Evolutionary conservation across 2,888 invertebrate genomes (phyloP).

Genomic region (Macaria liturata): DNA sequence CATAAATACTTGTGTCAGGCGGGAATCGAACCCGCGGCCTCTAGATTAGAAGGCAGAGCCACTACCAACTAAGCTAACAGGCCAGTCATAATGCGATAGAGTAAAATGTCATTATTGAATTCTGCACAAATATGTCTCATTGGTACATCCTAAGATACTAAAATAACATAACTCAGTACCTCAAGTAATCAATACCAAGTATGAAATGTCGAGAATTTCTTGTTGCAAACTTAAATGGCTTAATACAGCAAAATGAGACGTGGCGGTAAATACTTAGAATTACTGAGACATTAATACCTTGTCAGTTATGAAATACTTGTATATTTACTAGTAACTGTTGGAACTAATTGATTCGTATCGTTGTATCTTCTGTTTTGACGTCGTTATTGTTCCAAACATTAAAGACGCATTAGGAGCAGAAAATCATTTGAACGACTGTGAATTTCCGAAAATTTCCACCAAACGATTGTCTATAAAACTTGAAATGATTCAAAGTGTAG

Average conservation of each 20-base stretch:
- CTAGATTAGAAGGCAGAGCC: too few species aligned
- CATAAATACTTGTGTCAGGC: too few species aligned
- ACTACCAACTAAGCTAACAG: too few species aligned
- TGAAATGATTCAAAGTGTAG: neutral
- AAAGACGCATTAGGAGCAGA: too few species aligned
- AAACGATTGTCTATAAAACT: too few species aligned
- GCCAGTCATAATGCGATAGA: too few species aligned
- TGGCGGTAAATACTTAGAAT: constrained; percentile 4
- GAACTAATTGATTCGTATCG: too few species aligned
- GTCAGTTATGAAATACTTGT: constrained; percentile 1
- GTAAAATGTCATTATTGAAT: too few species aligned
- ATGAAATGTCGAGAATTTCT: constrained; percentile 40
- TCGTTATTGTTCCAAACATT: too few species aligned
- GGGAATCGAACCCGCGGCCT: too few species aligned
- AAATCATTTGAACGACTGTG: neutral
- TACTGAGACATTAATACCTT: constrained; percentile 3
- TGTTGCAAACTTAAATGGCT: constrained; percentile 39
- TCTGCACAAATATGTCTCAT: too few species aligned
- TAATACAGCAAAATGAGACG: constrained; percentile 19
- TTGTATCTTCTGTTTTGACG: too few species aligned
- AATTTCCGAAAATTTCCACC: constrained; percentile 2
- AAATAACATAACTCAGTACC: constrained; percentile 1
- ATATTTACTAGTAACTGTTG: neutral
- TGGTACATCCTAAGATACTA: constrained; percentile 27
- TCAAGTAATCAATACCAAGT: constrained; percentile 21